Evolutionary conservation across 1,140 invertebrate species (phyloP).

Genomic region (Anthonomus grandis): DNA sequence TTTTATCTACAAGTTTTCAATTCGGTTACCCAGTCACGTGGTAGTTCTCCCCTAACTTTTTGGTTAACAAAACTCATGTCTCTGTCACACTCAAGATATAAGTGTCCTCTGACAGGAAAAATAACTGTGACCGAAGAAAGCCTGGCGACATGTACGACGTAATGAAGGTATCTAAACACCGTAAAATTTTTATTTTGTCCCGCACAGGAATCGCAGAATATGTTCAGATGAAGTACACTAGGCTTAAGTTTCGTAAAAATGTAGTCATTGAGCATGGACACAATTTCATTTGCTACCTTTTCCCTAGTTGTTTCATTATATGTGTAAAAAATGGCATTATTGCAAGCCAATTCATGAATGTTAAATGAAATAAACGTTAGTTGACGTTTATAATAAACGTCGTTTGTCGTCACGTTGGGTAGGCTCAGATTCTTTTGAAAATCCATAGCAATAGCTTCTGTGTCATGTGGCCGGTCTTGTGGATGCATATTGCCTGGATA

Average conservation of each 20-base stretch:
- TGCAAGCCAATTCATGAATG: not conserved
- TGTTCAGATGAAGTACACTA: constrained; percentile 1
- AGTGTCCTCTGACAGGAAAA: constrained; percentile 22
- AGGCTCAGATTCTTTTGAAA: constrained; percentile 5
- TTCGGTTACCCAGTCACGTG: constrained; percentile 29
- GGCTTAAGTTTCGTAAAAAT: constrained; percentile 8
- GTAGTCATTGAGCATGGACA: constrained; percentile 19
- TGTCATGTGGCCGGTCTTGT: not conserved
- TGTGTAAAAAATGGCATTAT: not conserved
- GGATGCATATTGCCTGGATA: not conserved
- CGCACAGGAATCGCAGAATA: constrained; percentile 27
- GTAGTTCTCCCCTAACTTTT: constrained; percentile 31
- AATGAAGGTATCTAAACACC: constrained; percentile 27
- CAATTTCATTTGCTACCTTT: constrained; percentile 20
- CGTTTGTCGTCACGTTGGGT: constrained; percentile 9
- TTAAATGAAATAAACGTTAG: not conserved
- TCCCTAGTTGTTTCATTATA: constrained; percentile 10
- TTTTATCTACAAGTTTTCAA: constrained; percentile 19
- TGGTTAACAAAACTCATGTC: constrained; percentile 25
- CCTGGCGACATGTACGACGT: constrained; percentile 7
- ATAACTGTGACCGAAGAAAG: constrained; percentile 19
- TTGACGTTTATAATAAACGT: constrained; percentile 12
- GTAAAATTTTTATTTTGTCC: constrained; percentile 28
- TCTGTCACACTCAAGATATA: constrained; percentile 12
- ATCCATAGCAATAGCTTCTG: constrained; percentile 1